Base-by-base conservation (phyloP, 30 jellyfish, hydroid and myxozoan genomes). In the Turritopsis rubra region DNA sequence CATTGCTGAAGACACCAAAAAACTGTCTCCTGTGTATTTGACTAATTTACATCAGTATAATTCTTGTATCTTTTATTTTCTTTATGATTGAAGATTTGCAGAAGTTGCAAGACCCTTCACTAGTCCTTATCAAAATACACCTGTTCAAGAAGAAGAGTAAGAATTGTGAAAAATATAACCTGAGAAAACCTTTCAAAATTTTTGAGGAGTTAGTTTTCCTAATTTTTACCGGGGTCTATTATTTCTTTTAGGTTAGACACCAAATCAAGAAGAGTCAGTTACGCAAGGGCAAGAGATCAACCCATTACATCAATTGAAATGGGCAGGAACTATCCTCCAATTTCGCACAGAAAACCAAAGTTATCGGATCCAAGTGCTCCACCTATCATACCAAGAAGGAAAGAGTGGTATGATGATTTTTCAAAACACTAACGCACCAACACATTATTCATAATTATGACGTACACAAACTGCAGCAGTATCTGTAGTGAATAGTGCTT, bases 371-470 rank as follows among this genome's bases (percentile, higher is more conserved):
- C 81, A 26, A 77, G 21, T 26, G 80, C 89, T 1, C 97, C 96
- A 16, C 97, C 97, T 0, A 93, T 89, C 23, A 83, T 91, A 54
- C 97, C 97, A 19, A 86, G 89, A 66, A 81, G 96, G 66, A 83
- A 86, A 66, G 97, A 91, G 71, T 91, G 97, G 97, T 86, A 52
- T 83, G 96, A 27, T 3, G 28, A 27, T 22, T 68, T 68, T 27
- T 22, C 77, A 68, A 3, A 68, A 68, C 77, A 22, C 30, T 60
- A 60, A n/a, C n/a, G 73, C 77, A 23, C 30, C 16, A 27, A 27
- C 28, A 68, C 30, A 23, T 68, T 3, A 27, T 3, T 16, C 16
- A 68, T 68, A 68, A 27, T 27, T 41, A 41, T 41, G 60, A 41
- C 60, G n/a, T n/a, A 41, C 60, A 41, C 13, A 5, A 41, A 41